Base-by-base conservation (phyloP, 1,140 invertebrate genomes). In the Listronotus bonariensis region DNA sequence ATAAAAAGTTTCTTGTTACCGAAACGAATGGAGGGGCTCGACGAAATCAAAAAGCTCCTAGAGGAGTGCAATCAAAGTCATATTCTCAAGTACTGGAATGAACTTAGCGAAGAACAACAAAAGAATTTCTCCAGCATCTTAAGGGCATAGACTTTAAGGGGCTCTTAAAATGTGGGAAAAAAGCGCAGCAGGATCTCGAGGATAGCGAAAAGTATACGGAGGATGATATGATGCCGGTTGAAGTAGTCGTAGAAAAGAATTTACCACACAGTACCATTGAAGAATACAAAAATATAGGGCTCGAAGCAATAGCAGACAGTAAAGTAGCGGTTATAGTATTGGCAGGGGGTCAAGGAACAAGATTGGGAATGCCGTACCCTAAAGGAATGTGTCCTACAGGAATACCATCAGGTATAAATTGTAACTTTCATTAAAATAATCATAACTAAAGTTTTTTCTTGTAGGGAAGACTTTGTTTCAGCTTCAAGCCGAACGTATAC, bases 381-480 rank as follows among this genome's bases (percentile, higher is more conserved):
- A 99, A 99, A 83, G 98, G 97, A 56, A 98, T 98, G 93, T 98
- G 91, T 74, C 84, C 94, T 77, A 91, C 99, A 55, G 93, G 90
- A 7, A 80, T 99, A 20, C 92, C 92, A 2, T 67, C 65, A 57
- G 64, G 63, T 64, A 55, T 26, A 26, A 26, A 26, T 26, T 26
- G 20, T 26, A 26, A 26, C 20, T 3, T 26, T 26, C 20, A 26
- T 26, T 26, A 5, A 5, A 26, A 26, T 3, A 3, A 26, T 26
- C 20, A 26, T 26, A 3, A 26, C 20, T 26, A 26, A 1, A 26
- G 20, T 26, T 26, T 26, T 26, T 26, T 77, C 90, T 99, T 59
- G 92, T 95, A 4, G 82, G 82, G 7, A 97, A 97, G 78, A 93
- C 92, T 0, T 81, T 99, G 0, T 98, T 96, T 77, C 92, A 96